Base-by-base conservation (phyloP, 2,797 vertebrate genomes). In the Aldrovandia affinis region DNA sequence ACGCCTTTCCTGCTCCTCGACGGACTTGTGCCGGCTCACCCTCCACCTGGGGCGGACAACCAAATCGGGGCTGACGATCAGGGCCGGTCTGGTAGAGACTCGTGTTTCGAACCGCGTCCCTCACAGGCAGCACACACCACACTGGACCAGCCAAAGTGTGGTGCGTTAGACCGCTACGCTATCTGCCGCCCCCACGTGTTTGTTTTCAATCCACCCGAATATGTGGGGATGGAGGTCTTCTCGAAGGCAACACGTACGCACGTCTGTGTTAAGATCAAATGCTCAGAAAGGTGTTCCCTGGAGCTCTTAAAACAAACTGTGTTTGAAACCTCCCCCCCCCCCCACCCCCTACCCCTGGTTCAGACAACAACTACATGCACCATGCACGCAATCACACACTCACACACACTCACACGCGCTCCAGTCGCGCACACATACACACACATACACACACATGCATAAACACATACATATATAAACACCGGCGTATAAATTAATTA, bases 391-490 rank as follows among this genome's bases (percentile, higher is more conserved):
- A 25, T 20, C 68, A 20, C 68, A 39, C 63, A 65, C 63, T 30
- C 28, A 65, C 9, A 30, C 28, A 65, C 28, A 65, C n/a, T 30
- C 61, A 65, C 61, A 65, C 61, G 8, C 22, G 25, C 57, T 7
- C 57, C 57, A 8, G 18, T 22, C 22, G 1, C 20, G 30, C 61
- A 30, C 61, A 65, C 61, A 15, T 28, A 33, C 10, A 30, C 61
- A 65, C 68, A 42, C 68, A 42, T 36, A 73, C 33, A 39, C 36
- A 22, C 33, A 20, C 68, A 73, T 2, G 8, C 15, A 73, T 73
- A 73, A 73, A 73, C 36, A 36, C 36, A 73, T 42, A 42, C 68
- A 73, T 73, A 73, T 73, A 73, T 73, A 73, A 65, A 73, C 36
- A 39, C 33, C 15, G 20, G 68, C 36, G 3, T 30, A 54, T 54